Conservation (phyloP, 2,113 vertebrate species). For the Esox niger region DNA sequence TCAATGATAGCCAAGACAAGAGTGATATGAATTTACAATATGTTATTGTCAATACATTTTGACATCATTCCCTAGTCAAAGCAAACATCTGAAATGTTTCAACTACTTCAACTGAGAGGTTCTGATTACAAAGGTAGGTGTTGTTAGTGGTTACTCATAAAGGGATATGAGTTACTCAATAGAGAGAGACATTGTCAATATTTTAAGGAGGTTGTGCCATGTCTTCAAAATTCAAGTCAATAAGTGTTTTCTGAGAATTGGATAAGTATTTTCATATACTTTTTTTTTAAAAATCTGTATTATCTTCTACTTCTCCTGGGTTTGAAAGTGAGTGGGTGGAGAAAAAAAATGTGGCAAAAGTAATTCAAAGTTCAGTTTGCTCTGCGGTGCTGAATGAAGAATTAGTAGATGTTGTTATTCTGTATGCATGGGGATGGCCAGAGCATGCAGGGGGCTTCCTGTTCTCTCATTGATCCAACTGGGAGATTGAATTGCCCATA, state of each 20-base stretch:
- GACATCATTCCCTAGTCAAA: conserved; percentile 12
- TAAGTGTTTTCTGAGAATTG: conserved; percentile 8
- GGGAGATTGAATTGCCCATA: conserved; percentile 31
- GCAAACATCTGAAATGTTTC: too few species aligned
- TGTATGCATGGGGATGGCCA: conserved; percentile 25
- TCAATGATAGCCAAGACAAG: conserved; percentile 15
- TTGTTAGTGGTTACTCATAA: neutral
- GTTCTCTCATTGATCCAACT: conserved; percentile 27
- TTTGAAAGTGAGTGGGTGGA: neutral
- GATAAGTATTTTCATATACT: neutral
- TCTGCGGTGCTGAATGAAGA: conserved; percentile 22
- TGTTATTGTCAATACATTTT: too few species aligned
- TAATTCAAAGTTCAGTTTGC: conserved; percentile 8
- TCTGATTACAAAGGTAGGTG: too few species aligned
- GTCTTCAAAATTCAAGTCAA: conserved; percentile 13
- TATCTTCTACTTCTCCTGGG: neutral
- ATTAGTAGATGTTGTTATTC: conserved; percentile 17
- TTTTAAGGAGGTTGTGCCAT: neutral
- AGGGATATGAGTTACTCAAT: conserved; percentile 11
- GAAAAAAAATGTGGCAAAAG: neutral
- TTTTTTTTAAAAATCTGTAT: neutral
- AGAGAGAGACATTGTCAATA: neutral
- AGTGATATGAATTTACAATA: too few species aligned
- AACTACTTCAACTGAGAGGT: too few species aligned
- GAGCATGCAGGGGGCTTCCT: conserved; percentile 8